Evolutionary conservation across 2,888 invertebrate genomes (phyloP), one percentile per base, ranked within the genome.

Genomic region (Atherix ibis): DNA sequence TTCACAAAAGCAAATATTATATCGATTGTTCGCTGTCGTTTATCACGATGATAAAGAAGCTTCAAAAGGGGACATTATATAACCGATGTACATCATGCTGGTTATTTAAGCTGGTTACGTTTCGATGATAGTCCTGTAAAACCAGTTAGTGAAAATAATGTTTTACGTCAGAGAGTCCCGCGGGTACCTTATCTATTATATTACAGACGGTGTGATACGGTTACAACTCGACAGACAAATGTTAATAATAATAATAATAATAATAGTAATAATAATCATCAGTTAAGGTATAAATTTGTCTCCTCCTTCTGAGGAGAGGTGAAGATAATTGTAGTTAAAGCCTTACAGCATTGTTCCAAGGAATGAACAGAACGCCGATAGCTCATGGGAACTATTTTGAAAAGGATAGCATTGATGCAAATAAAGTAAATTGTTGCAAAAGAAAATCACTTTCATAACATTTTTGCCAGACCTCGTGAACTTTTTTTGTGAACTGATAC

Each of bases 1-100:
- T 44, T 71, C 68, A 12, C 60, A 67, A 24, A 82, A 80, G 52
- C 85, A 87, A 52, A 76, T 81, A 38, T 72, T 80, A 45, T 94
- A 94, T 65, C 91, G 91, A 56, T 63, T 95, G 38, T 89, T 92
- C 60, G 92, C 92, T 22, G 91, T 95, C 27, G 92, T 95, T 33
- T 92, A 92, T 59, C 95, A 95, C 51, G 92, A 94, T 54, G 95
- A 95, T 1, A 85, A 87, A 44, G 89, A 91, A 55, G 87, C 92
- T 2, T 82, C 80, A 13, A 92, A 92, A 56, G 95, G 95, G n/a
- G 95, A 1, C 95, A 95, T 58, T 95, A 95, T 52, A 73, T 92
- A 31, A 85, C 91, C 0, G 92, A 92, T 54, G 85, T 88, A 9
- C 94, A 78, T 65, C 94, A 95, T 49, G 78, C 84, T 17, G 91